Evolutionary conservation across 2,113 vertebrate genomes (phyloP).

Genomic region (Nesogale talazaci): DNA sequence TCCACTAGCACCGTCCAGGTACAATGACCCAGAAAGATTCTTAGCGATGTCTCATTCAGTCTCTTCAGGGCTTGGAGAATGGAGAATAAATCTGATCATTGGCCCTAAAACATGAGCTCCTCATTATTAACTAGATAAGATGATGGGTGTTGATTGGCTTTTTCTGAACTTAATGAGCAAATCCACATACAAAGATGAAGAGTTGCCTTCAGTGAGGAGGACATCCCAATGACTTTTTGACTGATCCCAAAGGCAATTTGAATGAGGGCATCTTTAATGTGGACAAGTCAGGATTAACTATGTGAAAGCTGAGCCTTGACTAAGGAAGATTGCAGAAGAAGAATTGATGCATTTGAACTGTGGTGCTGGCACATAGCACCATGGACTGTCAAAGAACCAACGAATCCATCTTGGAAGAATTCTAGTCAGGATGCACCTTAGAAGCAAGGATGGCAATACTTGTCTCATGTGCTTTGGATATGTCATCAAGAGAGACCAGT

Average conservation of each 20-base stretch:
- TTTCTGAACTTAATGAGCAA: not conserved
- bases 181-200: not conserved
- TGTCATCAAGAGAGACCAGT: too few relatives aligned
- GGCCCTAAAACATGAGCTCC: not conserved
- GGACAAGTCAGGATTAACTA: not conserved
- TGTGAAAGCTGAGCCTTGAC: too few relatives aligned
- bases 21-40: not conserved
- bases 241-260: not conserved
- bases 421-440: too few relatives aligned
- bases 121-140: not conserved
- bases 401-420: too few relatives aligned
- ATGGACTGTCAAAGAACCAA: too few relatives aligned
- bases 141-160: not conserved
- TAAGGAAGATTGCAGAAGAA: too few relatives aligned
- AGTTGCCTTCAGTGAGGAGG: not conserved
- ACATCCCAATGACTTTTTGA: not conserved
- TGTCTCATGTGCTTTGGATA: too few relatives aligned
- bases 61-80: not conserved
- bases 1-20: rapidly evolving
- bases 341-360: too few relatives aligned
- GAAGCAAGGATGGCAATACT: too few relatives aligned
- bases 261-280: not conserved
- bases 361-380: too few relatives aligned
- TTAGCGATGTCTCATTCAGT: not conserved
- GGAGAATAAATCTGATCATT: not conserved